Conservation (phyloP, 2,797 vertebrate species). For the Cirrhinus molitorella region DNA sequence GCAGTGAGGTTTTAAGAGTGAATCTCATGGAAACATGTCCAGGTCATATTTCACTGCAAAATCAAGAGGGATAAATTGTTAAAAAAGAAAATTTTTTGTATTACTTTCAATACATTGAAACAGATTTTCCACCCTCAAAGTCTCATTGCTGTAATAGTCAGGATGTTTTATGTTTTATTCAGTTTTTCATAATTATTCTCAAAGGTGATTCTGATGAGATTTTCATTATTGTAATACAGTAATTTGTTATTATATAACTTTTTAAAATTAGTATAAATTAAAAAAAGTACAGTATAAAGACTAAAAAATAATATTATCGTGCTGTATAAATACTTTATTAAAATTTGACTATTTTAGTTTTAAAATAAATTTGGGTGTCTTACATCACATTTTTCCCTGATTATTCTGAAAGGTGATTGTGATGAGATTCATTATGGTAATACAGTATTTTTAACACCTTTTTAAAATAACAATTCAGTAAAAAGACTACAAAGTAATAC, state of each 20-base stretch:
- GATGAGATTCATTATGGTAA: no score
- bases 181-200: no score
- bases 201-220: no score
- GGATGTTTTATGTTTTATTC: background rate
- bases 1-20: background rate
- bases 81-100: no score
- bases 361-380: no score
- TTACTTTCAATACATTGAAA: background rate
- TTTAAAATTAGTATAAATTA: background rate
- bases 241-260: background rate
- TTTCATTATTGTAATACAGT: background rate
- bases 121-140: background rate
- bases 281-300: background rate
- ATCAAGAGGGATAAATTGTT: background rate
- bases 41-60: background rate
- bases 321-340: background rate
- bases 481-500: no score
- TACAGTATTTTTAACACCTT: no score
- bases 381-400: no score
- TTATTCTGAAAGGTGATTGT: no score
- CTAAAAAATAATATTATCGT: background rate
- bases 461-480: no score
- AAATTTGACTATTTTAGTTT: no score
- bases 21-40: conserved; percentile 1
- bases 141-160: background rate